Base-by-base conservation (phyloP, 2,888 invertebrate species). In the Thymelicus lineola region DNA sequence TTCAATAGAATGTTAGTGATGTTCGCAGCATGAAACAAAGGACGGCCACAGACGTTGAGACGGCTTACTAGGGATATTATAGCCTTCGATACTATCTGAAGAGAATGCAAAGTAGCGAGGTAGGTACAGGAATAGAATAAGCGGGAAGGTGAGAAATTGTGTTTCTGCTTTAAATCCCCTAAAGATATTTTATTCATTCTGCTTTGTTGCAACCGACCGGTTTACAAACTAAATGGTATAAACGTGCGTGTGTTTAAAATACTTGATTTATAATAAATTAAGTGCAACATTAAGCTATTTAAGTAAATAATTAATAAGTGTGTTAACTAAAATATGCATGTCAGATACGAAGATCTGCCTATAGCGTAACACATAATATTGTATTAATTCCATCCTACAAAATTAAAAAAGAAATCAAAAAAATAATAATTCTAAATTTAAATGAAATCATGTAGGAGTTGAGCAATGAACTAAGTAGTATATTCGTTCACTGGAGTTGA, bases 1-100 rank as follows among this genome's bases (percentile, higher is more conserved):
- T 86, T 87, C 84, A 87, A 89, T 88, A 84, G 86, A 85, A 86
- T 85, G 86, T 84, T 80, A 79, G 77, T 80, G 81, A 86, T 87
- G 87, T 86, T 83, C 80, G 74, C 76, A 74, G 76, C 72, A 74
- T 72, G 74, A 76, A 78, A 77, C 79, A 78, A 80, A 78, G 78
- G 75, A 71, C 66, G 77, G 71, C 77, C 79, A 76, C 76, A 77
- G 77, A 80, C 77, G 74, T 77, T 70, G 77, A 68, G 76, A 76
- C 75, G 77, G 77, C 74, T 72, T 72, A 68, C 75, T 75, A 76
- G 78, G 77, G 76, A 76, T 77, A 79, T 79, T 76, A 74, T 76
- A 73, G 74, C 68, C 74, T 64, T 68, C 71, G 76, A 75, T 76
- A 74, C 65, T 72, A 74, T 74, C 70, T 71, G 71, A 61, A 46